These are phyloP conservation scores for Keiferia lycopersicella DNA, from an alignment of 2,888 invertebrate genomes.

Conservation along the genomic window DNA sequence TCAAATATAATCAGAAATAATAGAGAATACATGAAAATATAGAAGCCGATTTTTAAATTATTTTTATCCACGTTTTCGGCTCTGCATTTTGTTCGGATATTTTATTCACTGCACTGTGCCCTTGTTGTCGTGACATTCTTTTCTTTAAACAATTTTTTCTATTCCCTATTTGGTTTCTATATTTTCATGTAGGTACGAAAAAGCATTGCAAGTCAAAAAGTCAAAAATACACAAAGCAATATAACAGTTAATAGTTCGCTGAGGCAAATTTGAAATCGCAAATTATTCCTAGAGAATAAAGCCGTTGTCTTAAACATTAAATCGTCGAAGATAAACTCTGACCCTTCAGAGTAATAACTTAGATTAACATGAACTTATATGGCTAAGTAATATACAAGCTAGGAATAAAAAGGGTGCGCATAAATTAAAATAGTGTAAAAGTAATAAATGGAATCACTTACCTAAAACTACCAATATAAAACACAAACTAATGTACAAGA, in stretches of 20 bases:
- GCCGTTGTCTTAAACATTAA: conserved; percentile 47
- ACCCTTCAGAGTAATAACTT: conserved; percentile 35
- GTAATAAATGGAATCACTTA: conserved; percentile 51
- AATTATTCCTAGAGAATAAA: conserved; percentile 55
- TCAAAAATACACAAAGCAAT: too few species aligned
- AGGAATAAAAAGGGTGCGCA: neutral
- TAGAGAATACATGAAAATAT: too few species aligned
- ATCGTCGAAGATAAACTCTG: conserved; percentile 53
- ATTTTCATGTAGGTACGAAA: too few species aligned
- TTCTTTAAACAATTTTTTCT: too few species aligned
- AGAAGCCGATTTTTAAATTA: too few species aligned
- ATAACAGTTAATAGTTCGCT: conserved; percentile 5
- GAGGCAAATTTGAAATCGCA: neutral
- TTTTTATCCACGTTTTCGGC: too few species aligned
- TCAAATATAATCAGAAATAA: too few species aligned
- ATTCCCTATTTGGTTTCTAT: too few species aligned
- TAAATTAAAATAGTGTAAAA: neutral
- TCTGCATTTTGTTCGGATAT: too few species aligned
- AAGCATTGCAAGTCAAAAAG: too few species aligned
- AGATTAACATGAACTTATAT: neutral
- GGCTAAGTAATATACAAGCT: neutral
- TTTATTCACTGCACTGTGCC: too few species aligned
- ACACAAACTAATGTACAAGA: conserved; percentile 81
- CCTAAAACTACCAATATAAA: conserved; percentile 81
- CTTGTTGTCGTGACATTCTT: too few species aligned